Percentiles rank a stretch among this genome's conserved stretches.
These are phyloP conservation scores for Brachionus rotundiformis DNA, from an alignment of 1,140 invertebrate genomes.

Conservation along the genomic window DNA sequence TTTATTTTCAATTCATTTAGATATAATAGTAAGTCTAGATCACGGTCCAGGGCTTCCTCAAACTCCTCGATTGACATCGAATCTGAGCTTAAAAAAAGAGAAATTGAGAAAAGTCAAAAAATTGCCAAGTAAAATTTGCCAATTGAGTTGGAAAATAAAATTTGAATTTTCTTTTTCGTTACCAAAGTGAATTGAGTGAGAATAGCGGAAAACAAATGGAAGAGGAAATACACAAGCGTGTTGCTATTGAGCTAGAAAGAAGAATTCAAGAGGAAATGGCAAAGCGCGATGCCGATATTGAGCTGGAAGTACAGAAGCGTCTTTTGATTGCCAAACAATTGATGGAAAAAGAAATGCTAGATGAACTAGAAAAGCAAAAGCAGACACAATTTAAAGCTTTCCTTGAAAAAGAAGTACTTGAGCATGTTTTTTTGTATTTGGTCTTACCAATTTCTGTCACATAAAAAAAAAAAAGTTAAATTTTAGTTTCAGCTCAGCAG, in stretches of 20 bases:
- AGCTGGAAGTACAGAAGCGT: conserved; percentile 20
- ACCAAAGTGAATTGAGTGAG: background rate
- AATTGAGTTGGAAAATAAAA: no score
- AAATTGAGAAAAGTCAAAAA: conserved; percentile 5
- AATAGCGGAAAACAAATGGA: background rate
- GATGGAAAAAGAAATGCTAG: conserved; percentile 46
- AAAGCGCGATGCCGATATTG: conserved; percentile 1
- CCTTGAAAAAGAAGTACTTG: conserved; percentile 43
- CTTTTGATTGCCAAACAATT: background rate
- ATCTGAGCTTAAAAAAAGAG: conserved; percentile 19
- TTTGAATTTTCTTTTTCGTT: no score
- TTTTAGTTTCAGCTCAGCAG: background rate
- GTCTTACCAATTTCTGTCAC: background rate
- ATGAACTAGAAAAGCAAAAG: conserved; percentile 34
- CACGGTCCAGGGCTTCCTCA: background rate
- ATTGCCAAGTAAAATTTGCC: background rate
- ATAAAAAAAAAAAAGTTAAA: conserved; percentile 2
- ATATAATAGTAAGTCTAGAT: background rate
- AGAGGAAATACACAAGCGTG: background rate
- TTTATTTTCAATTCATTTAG: background rate
- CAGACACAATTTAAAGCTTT: conserved; percentile 37
- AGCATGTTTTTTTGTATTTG: background rate
- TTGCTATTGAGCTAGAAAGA: background rate
- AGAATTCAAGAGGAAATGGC: background rate
- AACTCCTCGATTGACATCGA: conserved; percentile 27